Percentiles rank a stretch among this genome's conserved stretches.
Evolutionary conservation across 2,113 vertebrate genomes (phyloP).

Genomic region (Tyrannus savana): DNA sequence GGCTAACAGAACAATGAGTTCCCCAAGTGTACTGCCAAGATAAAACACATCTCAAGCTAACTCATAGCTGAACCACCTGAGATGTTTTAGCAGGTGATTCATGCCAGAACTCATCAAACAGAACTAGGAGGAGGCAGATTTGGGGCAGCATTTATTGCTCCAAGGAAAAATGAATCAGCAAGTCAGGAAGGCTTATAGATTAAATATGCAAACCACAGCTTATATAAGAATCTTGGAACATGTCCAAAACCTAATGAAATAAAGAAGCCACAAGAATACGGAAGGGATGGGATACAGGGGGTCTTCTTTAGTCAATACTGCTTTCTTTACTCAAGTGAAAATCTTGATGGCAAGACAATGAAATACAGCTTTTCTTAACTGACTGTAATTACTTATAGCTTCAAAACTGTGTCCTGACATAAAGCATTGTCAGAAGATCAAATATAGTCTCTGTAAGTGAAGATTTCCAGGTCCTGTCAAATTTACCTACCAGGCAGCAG

Average conservation of each 20-base stretch:
- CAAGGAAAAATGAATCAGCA: constrained; percentile 27
- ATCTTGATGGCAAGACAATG: not conserved
- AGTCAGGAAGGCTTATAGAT: not conserved
- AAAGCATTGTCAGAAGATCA: not conserved
- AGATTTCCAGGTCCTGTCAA: not conserved
- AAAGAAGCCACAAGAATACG: not conserved
- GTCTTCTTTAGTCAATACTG: not conserved
- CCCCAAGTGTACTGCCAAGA: not conserved
- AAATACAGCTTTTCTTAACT: not conserved
- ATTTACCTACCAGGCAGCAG: not conserved
- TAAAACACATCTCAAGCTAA: not conserved
- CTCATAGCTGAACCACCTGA: not conserved
- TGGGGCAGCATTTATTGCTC: not conserved
- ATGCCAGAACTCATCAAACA: not conserved
- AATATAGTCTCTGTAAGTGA: not conserved
- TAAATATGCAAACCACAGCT: not conserved
- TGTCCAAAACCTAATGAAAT: not conserved
- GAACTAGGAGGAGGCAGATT: not conserved
- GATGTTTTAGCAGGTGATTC: not conserved
- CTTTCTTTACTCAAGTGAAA: not conserved
- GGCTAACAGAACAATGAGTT: not conserved
- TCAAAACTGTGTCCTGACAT: not conserved
- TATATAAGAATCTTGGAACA: not conserved
- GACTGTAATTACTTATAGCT: not conserved
- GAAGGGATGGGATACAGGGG: not conserved